Evolutionary conservation across 2,888 invertebrate species (phyloP).

Genomic region (Fragum sueziense): DNA sequence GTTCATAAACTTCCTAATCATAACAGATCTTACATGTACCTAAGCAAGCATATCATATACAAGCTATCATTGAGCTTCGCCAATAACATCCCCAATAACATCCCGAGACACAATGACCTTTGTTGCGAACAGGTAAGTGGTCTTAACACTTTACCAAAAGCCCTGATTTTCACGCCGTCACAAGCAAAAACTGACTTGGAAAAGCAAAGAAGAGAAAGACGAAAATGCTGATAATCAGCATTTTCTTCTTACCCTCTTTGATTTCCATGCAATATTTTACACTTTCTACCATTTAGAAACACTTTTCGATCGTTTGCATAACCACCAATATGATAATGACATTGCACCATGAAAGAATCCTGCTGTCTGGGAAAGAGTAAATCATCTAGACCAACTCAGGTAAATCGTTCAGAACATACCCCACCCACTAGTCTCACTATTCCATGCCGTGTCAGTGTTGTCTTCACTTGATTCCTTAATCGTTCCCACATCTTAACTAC

Average conservation of each 20-base stretch:
- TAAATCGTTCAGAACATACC: background rate
- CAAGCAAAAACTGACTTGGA: too few species aligned
- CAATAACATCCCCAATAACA: too few species aligned
- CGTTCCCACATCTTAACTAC: conserved; percentile 12
- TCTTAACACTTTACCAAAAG: background rate
- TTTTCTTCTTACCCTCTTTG: background rate
- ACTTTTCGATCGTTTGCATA: too few species aligned
- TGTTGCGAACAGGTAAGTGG: background rate
- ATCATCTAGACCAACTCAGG: background rate
- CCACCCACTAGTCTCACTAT: too few species aligned
- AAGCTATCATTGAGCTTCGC: too few species aligned
- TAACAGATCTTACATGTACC: too few species aligned
- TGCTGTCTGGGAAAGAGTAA: background rate
- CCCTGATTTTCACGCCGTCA: too few species aligned
- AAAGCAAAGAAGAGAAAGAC: background rate
- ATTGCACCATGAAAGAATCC: too few species aligned
- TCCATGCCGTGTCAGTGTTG: background rate
- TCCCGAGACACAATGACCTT: background rate
- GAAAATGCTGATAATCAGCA: conserved; percentile 3
- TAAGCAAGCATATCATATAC: too few species aligned
- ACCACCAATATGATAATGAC: too few species aligned
- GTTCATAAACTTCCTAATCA: too few species aligned
- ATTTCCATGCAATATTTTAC: background rate
- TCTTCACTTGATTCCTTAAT: conserved; percentile 12
- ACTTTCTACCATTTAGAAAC: too few species aligned